These are phyloP conservation scores for Mesembrinibis cayennensis DNA, from an alignment of 2,113 vertebrate genomes.

Conservation along the genomic window DNA sequence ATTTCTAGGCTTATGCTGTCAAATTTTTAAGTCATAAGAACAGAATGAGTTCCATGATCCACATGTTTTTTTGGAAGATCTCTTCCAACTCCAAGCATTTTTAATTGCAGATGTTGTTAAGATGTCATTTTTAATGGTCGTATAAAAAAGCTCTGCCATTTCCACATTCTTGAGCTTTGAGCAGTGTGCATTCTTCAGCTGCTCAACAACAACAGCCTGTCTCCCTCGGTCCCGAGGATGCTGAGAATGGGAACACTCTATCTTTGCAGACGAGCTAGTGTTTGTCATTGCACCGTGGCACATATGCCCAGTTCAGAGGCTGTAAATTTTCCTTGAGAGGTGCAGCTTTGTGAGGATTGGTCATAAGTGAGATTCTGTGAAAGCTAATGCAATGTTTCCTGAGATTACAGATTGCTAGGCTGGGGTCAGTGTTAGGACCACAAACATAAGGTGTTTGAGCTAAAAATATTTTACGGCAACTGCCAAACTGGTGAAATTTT, in stretches of 20 bases:
- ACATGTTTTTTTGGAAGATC: background rate
- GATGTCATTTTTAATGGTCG: slow-evolving; percentile 41
- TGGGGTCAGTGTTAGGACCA: background rate
- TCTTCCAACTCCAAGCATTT: slow-evolving; percentile 18
- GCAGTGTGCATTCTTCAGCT: slow-evolving; percentile 3
- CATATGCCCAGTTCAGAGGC: background rate
- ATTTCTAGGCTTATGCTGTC: slow-evolving; percentile 20
- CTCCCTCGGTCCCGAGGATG: background rate
- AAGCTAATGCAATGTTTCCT: background rate
- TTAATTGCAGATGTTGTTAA: slow-evolving; percentile 66
- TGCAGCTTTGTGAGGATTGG: background rate
- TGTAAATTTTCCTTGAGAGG: slow-evolving; percentile 1
- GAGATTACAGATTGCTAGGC: background rate
- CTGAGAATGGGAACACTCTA: background rate
- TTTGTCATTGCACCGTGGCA: background rate
- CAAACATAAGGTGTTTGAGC: slow-evolving; percentile 17
- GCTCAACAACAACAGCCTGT: slow-evolving; percentile 6
- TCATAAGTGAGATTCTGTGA: background rate
- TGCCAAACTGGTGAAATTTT: slow-evolving; percentile 40
- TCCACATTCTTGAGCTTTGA: slow-evolving; percentile 52
- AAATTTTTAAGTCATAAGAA: slow-evolving; percentile 45
- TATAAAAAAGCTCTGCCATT: slow-evolving; percentile 17
- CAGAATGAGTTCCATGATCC: slow-evolving; percentile 18
- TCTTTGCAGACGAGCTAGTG: background rate
- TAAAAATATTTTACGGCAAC: background rate